These are phyloP conservation scores for Blera fallax DNA, from an alignment of 2,888 invertebrate species.

Conservation along the genomic window DNA sequence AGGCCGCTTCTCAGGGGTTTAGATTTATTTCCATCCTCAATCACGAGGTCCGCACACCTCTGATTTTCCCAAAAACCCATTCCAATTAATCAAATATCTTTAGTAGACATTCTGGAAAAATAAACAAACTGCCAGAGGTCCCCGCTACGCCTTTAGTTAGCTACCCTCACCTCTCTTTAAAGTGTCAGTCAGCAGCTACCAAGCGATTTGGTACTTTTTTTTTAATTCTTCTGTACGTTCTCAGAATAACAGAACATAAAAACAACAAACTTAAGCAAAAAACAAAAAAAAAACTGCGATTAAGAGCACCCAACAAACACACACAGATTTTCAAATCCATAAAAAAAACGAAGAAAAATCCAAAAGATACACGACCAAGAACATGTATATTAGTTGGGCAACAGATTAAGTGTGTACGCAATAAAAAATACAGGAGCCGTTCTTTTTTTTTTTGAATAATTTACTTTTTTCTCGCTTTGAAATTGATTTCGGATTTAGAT, in stretches of 20 bases:
- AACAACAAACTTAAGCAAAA: conserved; percentile 39
- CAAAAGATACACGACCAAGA: not conserved
- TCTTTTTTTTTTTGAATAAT: conserved; percentile 15
- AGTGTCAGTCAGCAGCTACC: conserved; percentile 48
- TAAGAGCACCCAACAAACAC: not conserved
- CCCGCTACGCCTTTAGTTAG: not conserved
- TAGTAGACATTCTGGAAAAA: conserved; percentile 48
- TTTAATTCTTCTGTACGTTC: conserved; percentile 25
- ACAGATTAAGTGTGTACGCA: conserved; percentile 44
- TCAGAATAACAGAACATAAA: conserved; percentile 39
- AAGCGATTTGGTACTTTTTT: conserved; percentile 17
- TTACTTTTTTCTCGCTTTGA: not conserved
- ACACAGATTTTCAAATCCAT: conserved; percentile 11
- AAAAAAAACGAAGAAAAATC: not conserved
- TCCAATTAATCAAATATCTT: conserved; percentile 53
- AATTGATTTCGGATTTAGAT: conserved; percentile 13
- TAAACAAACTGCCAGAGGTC: conserved; percentile 25
- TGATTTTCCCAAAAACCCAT: conserved; percentile 18
- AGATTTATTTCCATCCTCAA: too few species aligned
- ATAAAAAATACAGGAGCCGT: conserved; percentile 38
- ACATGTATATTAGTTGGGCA: conserved; percentile 34
- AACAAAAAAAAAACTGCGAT: conserved; percentile 19
- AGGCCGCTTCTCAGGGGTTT: too few species aligned
- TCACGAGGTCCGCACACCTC: not conserved
- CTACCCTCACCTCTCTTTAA: conserved; percentile 22